Percentiles rank a stretch among this genome's conserved stretches.
phyloP scores from a whole-genome alignment of 2,797 vertebrate species.

The Esox lucius region DNA sequence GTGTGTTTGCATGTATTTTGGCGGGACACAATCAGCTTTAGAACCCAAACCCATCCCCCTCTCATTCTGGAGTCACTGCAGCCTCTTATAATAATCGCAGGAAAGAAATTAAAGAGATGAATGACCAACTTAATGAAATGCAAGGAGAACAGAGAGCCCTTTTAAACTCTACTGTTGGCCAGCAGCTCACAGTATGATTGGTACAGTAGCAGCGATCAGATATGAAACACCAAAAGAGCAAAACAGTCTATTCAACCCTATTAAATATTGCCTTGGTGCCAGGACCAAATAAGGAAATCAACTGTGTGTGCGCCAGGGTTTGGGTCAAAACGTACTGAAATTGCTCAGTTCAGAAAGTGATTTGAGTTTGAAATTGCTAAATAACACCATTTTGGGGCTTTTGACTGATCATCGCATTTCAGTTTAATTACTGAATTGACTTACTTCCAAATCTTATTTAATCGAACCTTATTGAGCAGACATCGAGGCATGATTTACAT shows the following conservation, averaged over 20 bases:
- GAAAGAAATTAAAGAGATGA: neutral
- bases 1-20: neutral
- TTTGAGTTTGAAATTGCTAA: too few relatives aligned
- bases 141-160: slow-evolving; percentile 14
- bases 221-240: neutral
- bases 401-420: too few relatives aligned
- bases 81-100: slow-evolving; percentile 31
- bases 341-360: too few relatives aligned
- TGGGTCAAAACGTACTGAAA: too few relatives aligned
- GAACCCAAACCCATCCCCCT: slow-evolving; percentile 26
- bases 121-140: slow-evolving; percentile 15
- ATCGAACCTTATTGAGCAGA: too few relatives aligned
- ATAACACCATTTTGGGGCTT: too few relatives aligned
- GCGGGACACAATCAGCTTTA: slow-evolving; percentile 3
- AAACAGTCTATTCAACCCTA: neutral
- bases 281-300: neutral
- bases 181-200: slow-evolving; percentile 1
- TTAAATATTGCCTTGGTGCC: neutral
- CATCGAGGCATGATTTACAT: neutral
- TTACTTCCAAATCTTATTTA: too few relatives aligned
- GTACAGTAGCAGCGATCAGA: slow-evolving; percentile 9
- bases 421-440: too few relatives aligned
- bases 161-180: neutral
- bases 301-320: neutral
- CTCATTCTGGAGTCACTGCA: slow-evolving; percentile 33